phyloP scores from a whole-genome alignment of 2,888 invertebrate species.

The Machimus rusticus region DNA sequence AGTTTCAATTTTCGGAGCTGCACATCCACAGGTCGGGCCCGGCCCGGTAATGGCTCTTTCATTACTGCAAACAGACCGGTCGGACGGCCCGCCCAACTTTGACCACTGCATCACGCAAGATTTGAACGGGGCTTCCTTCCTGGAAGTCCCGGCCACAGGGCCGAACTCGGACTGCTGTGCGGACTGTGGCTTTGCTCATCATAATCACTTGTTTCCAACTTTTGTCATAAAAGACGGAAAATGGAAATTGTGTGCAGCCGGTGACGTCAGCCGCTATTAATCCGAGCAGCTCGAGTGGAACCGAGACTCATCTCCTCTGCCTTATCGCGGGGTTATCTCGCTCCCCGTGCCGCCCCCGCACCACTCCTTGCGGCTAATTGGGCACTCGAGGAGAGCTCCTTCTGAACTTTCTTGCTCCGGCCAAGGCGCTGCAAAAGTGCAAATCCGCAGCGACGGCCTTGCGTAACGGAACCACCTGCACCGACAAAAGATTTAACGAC shows the following conservation, averaged over 20 bases:
- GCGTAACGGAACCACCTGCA: not conserved
- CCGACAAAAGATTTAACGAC: slow-evolving; percentile 6
- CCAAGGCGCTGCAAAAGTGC: not conserved
- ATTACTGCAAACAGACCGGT: not conserved
- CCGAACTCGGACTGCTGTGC: not conserved
- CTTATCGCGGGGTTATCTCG: not conserved
- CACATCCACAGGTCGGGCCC: not conserved
- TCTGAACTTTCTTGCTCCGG: not conserved
- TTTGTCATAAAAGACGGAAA: not conserved
- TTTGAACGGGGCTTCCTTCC: not conserved
- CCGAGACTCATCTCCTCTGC: not conserved
- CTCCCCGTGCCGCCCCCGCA: not conserved
- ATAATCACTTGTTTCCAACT: not conserved
- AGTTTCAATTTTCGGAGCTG: not conserved
- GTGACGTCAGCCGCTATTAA: not conserved
- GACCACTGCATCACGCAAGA: not conserved
- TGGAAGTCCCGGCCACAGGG: not conserved
- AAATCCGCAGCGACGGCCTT: not conserved
- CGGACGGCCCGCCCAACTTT: not conserved
- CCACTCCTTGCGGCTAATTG: not conserved
- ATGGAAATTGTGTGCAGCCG: not conserved
- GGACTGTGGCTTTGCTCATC: not conserved
- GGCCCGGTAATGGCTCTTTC: not conserved
- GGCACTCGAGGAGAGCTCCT: not conserved
- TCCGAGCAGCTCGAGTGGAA: not conserved